Conservation (phyloP, 2,888 invertebrate genomes). For the Scaptodrosophila latifasciaeformis region DNA sequence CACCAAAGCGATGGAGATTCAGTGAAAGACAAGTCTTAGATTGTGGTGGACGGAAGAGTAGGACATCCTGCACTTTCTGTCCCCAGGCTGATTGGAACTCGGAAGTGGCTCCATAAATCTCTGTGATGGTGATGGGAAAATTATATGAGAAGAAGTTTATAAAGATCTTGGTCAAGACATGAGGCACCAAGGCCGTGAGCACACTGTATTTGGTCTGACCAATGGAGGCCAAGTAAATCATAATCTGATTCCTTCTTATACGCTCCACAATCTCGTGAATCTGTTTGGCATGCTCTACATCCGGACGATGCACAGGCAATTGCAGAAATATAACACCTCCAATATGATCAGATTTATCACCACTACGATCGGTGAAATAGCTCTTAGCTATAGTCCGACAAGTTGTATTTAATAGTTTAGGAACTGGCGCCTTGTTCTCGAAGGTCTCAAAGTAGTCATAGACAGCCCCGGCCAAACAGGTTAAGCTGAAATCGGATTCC, state of each 20-base stretch:
- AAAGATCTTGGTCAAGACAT: conserved; percentile 71
- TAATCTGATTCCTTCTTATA: conserved; percentile 70
- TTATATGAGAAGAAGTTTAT: conserved; percentile 73
- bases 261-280: conserved; percentile 69
- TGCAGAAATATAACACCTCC: conserved; percentile 73
- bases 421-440: conserved; percentile 48
- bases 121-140: conserved; percentile 73
- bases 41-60: conserved; percentile 73
- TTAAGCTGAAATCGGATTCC: conserved; percentile 71
- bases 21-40: conserved; percentile 74
- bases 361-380: conserved; percentile 70
- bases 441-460: conserved; percentile 67
- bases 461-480: conserved; percentile 71
- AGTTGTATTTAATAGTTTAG: conserved; percentile 68
- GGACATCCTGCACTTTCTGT: conserved; percentile 70
- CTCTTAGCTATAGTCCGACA: conserved; percentile 72
- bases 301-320: conserved; percentile 64
- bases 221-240: conserved; percentile 72
- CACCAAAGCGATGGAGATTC: conserved; percentile 73
- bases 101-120: conserved; percentile 69
- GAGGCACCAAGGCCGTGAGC: conserved; percentile 69
- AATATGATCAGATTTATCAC: conserved; percentile 65
- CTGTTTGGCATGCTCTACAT: conserved; percentile 53
- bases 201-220: conserved; percentile 72
- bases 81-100: conserved; percentile 72